These are phyloP conservation scores for Enteromius argenteus DNA, from an alignment of 2,797 vertebrate species.

Conservation along the genomic window DNA sequence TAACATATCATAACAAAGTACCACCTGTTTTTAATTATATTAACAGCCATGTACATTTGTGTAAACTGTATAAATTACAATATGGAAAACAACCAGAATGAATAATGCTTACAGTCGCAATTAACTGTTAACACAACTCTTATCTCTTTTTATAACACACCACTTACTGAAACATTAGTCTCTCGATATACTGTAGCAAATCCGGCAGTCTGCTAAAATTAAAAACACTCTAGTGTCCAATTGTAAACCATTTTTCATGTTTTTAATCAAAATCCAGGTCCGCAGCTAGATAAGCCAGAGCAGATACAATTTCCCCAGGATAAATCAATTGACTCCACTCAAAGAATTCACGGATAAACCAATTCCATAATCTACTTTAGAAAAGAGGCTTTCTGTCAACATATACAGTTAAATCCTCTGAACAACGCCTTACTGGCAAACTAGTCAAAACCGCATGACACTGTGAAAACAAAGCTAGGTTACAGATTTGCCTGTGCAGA, in stretches of 20 bases:
- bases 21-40: constrained; percentile 2
- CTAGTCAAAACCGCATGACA: constrained; percentile 28
- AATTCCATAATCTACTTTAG: constrained; percentile 76
- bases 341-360: constrained; percentile 76
- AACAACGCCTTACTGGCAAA: constrained; percentile 65
- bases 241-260: background rate
- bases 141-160: background rate
- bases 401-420: constrained; percentile 73
- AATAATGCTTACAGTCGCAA: background rate
- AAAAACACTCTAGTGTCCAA: background rate
- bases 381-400: constrained; percentile 80
- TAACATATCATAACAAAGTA: constrained; percentile 23
- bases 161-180: background rate
- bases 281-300: constrained; percentile 69
- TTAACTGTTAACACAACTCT: background rate
- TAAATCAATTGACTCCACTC: constrained; percentile 79
- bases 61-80: constrained; percentile 16
- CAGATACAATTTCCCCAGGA: constrained; percentile 73
- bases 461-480: constrained; percentile 43
- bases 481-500: constrained; percentile 27
- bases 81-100: constrained; percentile 11
- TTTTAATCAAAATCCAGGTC: constrained; percentile 51
- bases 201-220: background rate
- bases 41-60: background rate
- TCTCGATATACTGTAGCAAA: background rate